A percentile compares a stretch with the other conserved stretches of the same genome.
These are phyloP conservation scores for Drosophila niveifrons DNA, from an alignment of 2,888 invertebrate genomes.

Conservation along the genomic window DNA sequence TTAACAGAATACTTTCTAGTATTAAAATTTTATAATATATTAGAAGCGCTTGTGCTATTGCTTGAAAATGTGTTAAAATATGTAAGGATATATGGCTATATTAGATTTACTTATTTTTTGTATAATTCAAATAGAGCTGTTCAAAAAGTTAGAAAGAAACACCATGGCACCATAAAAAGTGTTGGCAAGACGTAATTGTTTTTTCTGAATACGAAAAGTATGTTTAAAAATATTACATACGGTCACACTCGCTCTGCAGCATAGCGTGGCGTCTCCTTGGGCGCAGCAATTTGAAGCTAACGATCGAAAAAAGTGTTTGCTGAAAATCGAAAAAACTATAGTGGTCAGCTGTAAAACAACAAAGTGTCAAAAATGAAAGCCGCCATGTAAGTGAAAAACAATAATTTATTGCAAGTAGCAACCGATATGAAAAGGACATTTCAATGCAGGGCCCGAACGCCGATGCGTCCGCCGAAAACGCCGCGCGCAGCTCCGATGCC, in stretches of 20 bases:
- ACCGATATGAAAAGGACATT: neutral
- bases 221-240: neutral
- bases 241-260: neutral
- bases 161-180: neutral
- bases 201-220: neutral
- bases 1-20: neutral
- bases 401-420: neutral
- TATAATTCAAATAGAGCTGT: no score
- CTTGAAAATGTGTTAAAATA: no score
- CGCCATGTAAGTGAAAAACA: constrained; percentile 61
- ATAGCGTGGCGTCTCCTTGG: constrained; percentile 73
- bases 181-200: neutral
- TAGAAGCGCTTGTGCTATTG: neutral
- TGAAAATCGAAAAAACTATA: neutral
- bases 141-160: neutral
- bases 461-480: constrained; percentile 74
- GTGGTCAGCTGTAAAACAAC: neutral
- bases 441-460: constrained; percentile 75
- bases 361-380: constrained; percentile 61
- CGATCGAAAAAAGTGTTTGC: constrained; percentile 33
- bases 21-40: neutral
- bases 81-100: no score
- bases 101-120: no score
- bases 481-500: constrained; percentile 54
- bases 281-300: constrained; percentile 74